phyloP scores from a whole-genome alignment of 2,113 vertebrate genomes.

The Capreolus pygargus region DNA sequence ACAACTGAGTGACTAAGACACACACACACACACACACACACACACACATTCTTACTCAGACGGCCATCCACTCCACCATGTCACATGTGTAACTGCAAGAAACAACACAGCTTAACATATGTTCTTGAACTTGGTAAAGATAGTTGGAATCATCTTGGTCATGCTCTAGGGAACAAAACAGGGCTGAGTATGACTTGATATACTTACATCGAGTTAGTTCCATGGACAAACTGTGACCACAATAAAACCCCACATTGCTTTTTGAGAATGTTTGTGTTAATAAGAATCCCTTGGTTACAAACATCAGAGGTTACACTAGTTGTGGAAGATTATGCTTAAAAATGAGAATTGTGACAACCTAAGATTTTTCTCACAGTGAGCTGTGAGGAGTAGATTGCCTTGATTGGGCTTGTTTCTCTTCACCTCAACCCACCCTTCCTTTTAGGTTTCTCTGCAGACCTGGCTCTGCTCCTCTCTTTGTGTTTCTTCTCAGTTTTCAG shows the following conservation, averaged over 20 bases:
- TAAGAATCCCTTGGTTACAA: neutral
- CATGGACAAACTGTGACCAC: neutral
- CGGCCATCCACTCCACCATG: accelerated
- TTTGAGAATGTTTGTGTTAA: neutral
- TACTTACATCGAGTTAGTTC: neutral
- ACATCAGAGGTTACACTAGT: neutral
- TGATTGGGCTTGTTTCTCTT: neutral
- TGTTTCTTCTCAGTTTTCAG: neutral
- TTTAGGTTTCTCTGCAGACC: neutral
- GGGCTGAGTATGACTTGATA: neutral
- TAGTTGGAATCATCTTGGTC: neutral
- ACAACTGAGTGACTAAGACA: neutral
- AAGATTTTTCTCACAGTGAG: neutral
- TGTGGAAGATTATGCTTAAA: neutral
- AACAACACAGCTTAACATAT: neutral
- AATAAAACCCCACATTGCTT: neutral
- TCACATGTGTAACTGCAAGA: neutral
- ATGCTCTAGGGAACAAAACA: neutral
- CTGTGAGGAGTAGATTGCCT: neutral
- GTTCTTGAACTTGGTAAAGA: neutral
- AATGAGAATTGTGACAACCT: neutral
- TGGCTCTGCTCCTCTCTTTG: neutral
- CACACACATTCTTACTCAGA: neutral
- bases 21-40: accelerated
- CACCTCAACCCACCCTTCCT: neutral